phyloP scores from a whole-genome alignment of 2,113 vertebrate genomes.

The Capreolus pygargus region DNA sequence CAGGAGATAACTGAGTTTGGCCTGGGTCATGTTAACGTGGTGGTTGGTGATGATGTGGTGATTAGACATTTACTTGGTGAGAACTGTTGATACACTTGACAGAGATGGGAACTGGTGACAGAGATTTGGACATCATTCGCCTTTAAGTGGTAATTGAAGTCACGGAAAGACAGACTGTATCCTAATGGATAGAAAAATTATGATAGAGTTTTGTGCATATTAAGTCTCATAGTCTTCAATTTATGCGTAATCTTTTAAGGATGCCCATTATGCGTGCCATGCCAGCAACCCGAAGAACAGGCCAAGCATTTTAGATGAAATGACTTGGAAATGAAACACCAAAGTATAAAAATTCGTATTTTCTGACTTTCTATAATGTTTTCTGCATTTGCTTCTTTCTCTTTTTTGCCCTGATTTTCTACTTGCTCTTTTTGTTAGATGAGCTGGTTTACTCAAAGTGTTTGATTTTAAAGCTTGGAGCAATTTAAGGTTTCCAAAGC shows the following conservation, averaged over 20 bases:
- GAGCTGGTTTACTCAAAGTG: not conserved
- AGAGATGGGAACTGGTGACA: not conserved
- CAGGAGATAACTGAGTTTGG: not conserved
- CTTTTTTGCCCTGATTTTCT: not conserved
- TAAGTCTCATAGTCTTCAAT: not conserved
- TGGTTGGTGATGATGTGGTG: not conserved
- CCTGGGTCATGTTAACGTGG: not conserved
- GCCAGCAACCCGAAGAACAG: not conserved
- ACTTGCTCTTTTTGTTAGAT: not conserved
- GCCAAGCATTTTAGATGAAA: not conserved
- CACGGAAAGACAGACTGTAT: not conserved
- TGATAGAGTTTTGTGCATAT: not conserved
- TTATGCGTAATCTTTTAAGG: not conserved
- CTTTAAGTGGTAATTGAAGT: not conserved
- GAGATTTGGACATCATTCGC: not conserved
- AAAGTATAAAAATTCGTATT: not conserved
- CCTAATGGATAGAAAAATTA: not conserved
- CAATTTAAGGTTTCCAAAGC: not conserved
- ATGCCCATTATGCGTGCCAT: not conserved
- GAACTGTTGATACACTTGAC: not conserved
- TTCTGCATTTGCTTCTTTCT: not conserved
- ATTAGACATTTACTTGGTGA: not conserved
- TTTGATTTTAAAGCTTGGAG: constrained; percentile 28
- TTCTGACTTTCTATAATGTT: not conserved
- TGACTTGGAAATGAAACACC: not conserved